Evolutionary conservation across 2,113 vertebrate genomes (phyloP), one percentile per base, ranked within the genome.

Genomic region (Mustela lutreola): DNA sequence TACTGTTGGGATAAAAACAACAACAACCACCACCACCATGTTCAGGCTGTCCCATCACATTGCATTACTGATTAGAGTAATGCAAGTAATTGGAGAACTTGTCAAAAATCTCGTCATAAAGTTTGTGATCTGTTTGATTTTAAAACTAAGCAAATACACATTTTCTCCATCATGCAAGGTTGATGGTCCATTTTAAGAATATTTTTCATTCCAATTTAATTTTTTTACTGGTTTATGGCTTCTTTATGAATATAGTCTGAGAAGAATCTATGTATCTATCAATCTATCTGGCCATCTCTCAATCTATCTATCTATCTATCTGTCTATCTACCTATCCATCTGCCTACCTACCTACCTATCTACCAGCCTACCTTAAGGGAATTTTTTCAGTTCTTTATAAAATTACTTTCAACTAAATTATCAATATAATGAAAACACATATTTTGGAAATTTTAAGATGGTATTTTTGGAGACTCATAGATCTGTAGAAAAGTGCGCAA

Each of bases 131-230:
- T 85, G 18, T 94, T 93, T 86, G n/a, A 75, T 71, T 48, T 91
- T 83, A 91, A 78, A 96, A 67, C 22, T 45, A 91, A 84, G 78
- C 48, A 94, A 71, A n/a, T 79, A 24, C 56, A 31, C 1, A 63
- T 70, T 92, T 71, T 92, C 31, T 96, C 71, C 28, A 39, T 97
- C 94, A 89, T 97, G 91, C 45, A 94, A 92, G 83, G 91, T 81
- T 84, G 95, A 65, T 97, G 80, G 75, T 97, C 93, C 94, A 94
- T 56, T 97, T 98, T 81, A 96, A 83, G 83, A 95, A 89, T 84
- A 31, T 63, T 98, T 98, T 96, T 86, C 91, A 97, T 98, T 98
- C 96, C 98, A 87, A 96, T 98, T 91, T 96, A 86, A 80, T 97
- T 98, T 97, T 93, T 91, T 98, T 94, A 96, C 91, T 96, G 80